phyloP scores from a whole-genome alignment of 1,140 invertebrate species.

The Drosophila sp. region DNA sequence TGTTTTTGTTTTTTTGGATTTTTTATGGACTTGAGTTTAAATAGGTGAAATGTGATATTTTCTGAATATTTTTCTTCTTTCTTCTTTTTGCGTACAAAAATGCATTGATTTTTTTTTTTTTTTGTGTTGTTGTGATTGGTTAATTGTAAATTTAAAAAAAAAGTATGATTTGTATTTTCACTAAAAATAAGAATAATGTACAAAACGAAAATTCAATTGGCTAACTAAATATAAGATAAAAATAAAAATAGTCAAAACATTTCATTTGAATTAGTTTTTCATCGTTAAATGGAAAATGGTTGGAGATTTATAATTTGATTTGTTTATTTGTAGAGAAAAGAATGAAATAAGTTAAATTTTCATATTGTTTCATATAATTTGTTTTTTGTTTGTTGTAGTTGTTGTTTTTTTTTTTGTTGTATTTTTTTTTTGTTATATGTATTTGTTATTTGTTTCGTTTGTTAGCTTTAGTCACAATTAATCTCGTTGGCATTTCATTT shows the following conservation, averaged over 20 bases:
- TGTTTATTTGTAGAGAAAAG: constrained; percentile 19
- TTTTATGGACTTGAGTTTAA: constrained; percentile 42
- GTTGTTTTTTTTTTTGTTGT: constrained; percentile 32
- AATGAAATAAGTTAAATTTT: constrained; percentile 43
- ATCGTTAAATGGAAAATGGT: constrained; percentile 34
- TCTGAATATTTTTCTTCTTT: constrained; percentile 3
- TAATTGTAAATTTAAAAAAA: constrained; percentile 40
- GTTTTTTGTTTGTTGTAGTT: constrained; percentile 20
- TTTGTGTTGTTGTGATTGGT: constrained; percentile 19
- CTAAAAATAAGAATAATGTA: constrained; percentile 49
- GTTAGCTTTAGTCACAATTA: constrained; percentile 70
- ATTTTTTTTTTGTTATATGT: constrained; percentile 34
- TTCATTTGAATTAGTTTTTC: constrained; percentile 24
- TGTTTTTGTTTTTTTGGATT: constrained; percentile 61
- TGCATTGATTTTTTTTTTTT: constrained; percentile 29
- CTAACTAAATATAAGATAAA: constrained; percentile 65
- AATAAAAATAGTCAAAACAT: constrained; percentile 39
- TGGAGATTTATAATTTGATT: constrained; percentile 22
- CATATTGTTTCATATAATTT: constrained; percentile 31
- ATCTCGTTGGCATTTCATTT: constrained; percentile 71
- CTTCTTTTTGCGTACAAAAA: constrained; percentile 30
- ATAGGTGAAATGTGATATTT: constrained; percentile 34
- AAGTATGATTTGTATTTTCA: constrained; percentile 53
- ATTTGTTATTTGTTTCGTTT: constrained; percentile 34
- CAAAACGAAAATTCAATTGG: constrained; percentile 62